Evolutionary conservation across 2,888 invertebrate species (phyloP).

Genomic region (Euplagia quadripunctaria): DNA sequence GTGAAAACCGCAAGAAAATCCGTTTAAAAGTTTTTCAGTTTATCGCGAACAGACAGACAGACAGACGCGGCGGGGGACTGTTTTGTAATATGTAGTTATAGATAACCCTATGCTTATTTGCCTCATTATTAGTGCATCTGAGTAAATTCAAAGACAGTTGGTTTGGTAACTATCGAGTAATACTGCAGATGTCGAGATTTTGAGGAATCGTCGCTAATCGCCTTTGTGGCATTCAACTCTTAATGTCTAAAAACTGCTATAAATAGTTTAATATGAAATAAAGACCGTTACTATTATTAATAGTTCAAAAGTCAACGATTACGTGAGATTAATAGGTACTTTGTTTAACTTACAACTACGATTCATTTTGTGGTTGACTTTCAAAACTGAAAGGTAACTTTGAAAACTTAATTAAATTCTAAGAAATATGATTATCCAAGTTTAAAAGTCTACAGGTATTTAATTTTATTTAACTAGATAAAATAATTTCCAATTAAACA

Average conservation of each 20-base stretch:
- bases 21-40: too few relatives aligned
- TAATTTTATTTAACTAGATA: background rate
- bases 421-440: background rate
- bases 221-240: background rate
- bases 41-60: too few relatives aligned
- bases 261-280: background rate
- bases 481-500: background rate
- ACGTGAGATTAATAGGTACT: background rate
- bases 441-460: background rate
- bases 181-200: too few relatives aligned
- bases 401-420: background rate
- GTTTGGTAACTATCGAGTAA: background rate
- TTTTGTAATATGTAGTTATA: too few relatives aligned
- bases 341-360: background rate
- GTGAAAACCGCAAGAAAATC: too few relatives aligned
- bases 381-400: background rate
- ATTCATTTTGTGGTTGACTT: constrained; percentile 2
- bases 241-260: background rate
- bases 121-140: too few relatives aligned
- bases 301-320: background rate
- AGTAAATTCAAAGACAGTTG: background rate
- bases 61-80: too few relatives aligned
- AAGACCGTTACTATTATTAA: background rate
- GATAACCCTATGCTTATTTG: background rate
- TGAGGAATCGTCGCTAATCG: too few relatives aligned